Evolutionary conservation across 2,888 invertebrate species (phyloP).

Genomic region (Cantharis rustica): DNA sequence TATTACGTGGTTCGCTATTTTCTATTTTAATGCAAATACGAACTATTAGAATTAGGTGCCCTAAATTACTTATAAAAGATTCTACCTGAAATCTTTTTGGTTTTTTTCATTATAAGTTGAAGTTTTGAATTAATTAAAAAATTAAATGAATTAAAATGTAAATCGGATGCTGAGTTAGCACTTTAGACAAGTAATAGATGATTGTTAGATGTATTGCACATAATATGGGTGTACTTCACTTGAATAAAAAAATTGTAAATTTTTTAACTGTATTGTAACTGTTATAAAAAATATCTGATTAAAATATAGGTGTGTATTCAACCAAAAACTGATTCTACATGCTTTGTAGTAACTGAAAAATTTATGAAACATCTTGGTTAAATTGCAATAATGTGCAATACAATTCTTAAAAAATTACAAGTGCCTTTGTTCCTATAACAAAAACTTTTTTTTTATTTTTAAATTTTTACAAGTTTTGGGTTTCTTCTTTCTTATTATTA

Average conservation of each 20-base stretch:
- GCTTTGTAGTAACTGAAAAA: neutral
- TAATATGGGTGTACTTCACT: neutral
- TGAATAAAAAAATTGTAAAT: neutral
- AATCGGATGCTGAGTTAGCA: slow-evolving; percentile 24
- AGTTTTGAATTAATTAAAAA: slow-evolving; percentile 32
- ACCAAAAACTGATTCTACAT: neutral
- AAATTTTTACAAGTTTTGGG: neutral
- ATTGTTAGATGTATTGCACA: neutral
- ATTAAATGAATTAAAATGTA: slow-evolving; percentile 32
- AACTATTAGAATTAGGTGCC: slow-evolving; percentile 39
- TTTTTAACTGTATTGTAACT: neutral
- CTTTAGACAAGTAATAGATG: neutral
- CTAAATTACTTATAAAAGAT: slow-evolving; percentile 37
- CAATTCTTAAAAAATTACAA: neutral
- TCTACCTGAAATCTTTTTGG: slow-evolving; percentile 26
- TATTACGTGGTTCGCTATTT: slow-evolving; percentile 39
- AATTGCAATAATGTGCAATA: neutral
- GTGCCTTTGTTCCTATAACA: neutral
- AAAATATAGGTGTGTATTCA: neutral
- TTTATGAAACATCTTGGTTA: neutral
- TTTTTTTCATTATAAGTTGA: slow-evolving; percentile 4
- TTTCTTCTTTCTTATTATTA: neutral
- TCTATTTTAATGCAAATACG: slow-evolving; percentile 41
- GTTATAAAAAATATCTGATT: neutral
- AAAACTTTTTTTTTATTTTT: neutral